Evolutionary conservation across 2,113 vertebrate genomes (phyloP).

Genomic region (Leucoraja erinaceus): DNA sequence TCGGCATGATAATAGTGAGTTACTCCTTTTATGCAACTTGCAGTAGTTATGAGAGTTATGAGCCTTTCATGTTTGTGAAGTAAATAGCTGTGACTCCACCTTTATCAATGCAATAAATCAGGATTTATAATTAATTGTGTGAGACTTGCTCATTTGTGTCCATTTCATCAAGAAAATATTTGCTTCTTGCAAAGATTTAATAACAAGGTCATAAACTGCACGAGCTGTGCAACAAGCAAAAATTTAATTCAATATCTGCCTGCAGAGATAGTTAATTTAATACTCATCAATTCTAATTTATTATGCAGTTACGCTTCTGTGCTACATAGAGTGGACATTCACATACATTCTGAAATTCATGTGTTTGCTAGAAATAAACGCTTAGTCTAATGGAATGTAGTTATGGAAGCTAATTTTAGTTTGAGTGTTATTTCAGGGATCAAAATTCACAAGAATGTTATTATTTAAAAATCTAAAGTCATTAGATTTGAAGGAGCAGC

Average conservation of each 20-base stretch:
- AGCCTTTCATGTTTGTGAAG: background rate
- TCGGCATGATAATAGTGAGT: background rate
- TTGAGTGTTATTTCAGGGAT: background rate
- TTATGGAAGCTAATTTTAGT: background rate
- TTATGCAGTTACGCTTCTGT: background rate
- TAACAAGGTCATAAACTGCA: slow-evolving; percentile 11
- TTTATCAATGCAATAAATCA: background rate
- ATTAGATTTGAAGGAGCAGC: background rate
- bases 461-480: background rate
- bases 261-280: slow-evolving; percentile 26
- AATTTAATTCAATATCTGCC: slow-evolving; percentile 31
- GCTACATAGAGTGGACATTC: background rate
- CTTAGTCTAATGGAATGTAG: too few species aligned
- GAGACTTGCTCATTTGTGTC: slow-evolving; percentile 28
- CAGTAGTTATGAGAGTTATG: background rate
- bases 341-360: background rate
- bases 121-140: slow-evolving; percentile 32
- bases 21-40: background rate
- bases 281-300: slow-evolving; percentile 26
- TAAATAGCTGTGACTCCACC: background rate
- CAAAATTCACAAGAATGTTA: background rate
- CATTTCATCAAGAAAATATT: slow-evolving; percentile 37
- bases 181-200: slow-evolving; percentile 26
- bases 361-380: background rate
- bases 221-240: background rate